Base-by-base conservation (phyloP, 2,797 vertebrate genomes). In the Mus caroli region DNA sequence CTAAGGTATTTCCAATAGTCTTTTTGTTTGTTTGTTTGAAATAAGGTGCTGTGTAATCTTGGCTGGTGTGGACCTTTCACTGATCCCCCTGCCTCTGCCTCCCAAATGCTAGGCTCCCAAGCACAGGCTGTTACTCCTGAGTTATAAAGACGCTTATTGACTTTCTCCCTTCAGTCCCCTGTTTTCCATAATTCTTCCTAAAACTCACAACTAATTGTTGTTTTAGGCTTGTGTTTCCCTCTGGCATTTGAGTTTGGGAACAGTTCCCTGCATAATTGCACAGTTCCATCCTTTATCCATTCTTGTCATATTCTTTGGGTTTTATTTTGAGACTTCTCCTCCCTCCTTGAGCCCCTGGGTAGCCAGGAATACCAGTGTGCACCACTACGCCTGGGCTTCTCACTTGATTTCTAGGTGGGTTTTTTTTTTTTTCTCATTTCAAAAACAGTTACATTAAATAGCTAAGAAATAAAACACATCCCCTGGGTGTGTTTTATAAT, bases 371-470 rank as follows among this genome's bases (percentile, higher is more conserved):
- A 28, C n/a, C 14, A 4, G 37, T 43, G 8, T 19, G 7, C 13
- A 17, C 4, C 7, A 17, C 37, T 83, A 15, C 9, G 20, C 40
- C 26, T 46, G 26, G 40, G 58, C 56, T 14, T 46, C 26, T 71
- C 34, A 62, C 11, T 14, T 91, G 90, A 90, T 60, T 77, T 95
- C 60, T 87, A 62, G 77, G 64, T 40, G 1, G 6, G n/a, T 19
- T 31, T 58, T 88, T 64, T 64, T 75, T 88, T 62, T 84, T 92
- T 90, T 58, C 6, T 14, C 12, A 15, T 52, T 60, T 76, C 28
- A 85, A 83, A 37, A 80, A 82, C 50, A 50, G 78, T 92, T 56
- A 69, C 26, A 46, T 80, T 76, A 87, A 96, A 37, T 56, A 92
- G 37, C 34, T 93, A 77, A 88, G 46, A 86, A 88, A 24, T 40